Evolutionary conservation across 2,113 vertebrate species (phyloP).

Genomic region (Pterocles gutturalis): DNA sequence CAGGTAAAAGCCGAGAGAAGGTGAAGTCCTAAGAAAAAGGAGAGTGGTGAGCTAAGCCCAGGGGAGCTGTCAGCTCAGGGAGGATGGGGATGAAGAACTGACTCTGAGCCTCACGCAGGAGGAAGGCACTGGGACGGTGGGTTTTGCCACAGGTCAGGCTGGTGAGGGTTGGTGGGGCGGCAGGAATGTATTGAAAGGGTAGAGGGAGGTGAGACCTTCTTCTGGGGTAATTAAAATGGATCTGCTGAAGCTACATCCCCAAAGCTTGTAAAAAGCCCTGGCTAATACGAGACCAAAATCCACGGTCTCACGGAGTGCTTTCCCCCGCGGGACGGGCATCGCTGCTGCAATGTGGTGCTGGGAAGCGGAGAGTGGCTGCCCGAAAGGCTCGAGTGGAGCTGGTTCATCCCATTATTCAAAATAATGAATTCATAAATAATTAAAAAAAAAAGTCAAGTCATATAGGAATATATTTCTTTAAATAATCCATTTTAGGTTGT

Average conservation of each 20-base stretch:
- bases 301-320: background rate
- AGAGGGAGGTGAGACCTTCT: background rate
- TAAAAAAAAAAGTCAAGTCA: background rate
- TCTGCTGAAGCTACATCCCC: background rate
- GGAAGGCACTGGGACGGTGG: background rate
- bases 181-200: background rate
- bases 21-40: background rate
- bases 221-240: background rate
- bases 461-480: background rate
- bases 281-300: rapidly evolving
- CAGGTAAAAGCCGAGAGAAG: background rate
- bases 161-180: background rate
- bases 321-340: rapidly evolving
- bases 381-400: background rate
- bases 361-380: rapidly evolving
- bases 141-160: background rate
- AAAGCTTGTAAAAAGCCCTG: background rate
- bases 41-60: background rate
- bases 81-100: background rate
- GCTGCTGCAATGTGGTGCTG: background rate
- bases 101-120: background rate
- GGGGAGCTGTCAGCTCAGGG: background rate
- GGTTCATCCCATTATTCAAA: background rate
- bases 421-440: background rate
- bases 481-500: background rate